Evolutionary conservation across 2,797 vertebrate genomes (phyloP), one percentile per base, ranked within the genome.

Genomic region (Leuciscus waleckii): DNA sequence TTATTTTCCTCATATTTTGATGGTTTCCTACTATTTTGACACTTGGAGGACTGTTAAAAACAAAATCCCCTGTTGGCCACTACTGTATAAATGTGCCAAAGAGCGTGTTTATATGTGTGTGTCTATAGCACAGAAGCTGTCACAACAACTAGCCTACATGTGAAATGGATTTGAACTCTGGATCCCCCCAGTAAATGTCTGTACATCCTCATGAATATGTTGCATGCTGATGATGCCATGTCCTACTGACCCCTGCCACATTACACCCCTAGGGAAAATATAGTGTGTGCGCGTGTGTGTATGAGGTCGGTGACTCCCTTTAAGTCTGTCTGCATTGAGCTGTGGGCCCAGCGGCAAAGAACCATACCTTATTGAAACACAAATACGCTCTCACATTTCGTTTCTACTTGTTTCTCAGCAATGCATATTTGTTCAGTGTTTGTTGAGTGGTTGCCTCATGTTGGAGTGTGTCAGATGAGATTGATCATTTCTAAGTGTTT

Each of bases 361-460:
- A 46, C 19, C 39, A 13, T 26, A 79, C 39, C 65, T 71, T 61
- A 63, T 46, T 91, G 93, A 91, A 90, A 92, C 89, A 89, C 92
- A 88, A 91, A 65, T 74, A 65, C 9, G 92, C 79, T 85, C 83
- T 85, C 89, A 92, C 93, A 93, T 92, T 94, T 94, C 92, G 93
- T 94, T 93, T 93, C 70, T 90, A 86, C 92, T 94, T 94, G 93
- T 93, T 93, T 92, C 92, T 92, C 87, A 90, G 81, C 90, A 83
- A 79, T 91, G 92, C 93, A 89, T 90, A 90, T 91, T 90, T 91
- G 88, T 77, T 51, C 73, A 54, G 81, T 17, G 41, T 89, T 92
- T 10, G 2, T 49, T 13, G 3, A 43, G 16, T 14, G 58, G 29
- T 75, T 67, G 61, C 23, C 70, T 49, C 29, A 29, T 41, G 82